Evolutionary conservation across 2,113 vertebrate species (phyloP), one percentile per base, ranked within the genome.

Genomic region (Bos javanicus): DNA sequence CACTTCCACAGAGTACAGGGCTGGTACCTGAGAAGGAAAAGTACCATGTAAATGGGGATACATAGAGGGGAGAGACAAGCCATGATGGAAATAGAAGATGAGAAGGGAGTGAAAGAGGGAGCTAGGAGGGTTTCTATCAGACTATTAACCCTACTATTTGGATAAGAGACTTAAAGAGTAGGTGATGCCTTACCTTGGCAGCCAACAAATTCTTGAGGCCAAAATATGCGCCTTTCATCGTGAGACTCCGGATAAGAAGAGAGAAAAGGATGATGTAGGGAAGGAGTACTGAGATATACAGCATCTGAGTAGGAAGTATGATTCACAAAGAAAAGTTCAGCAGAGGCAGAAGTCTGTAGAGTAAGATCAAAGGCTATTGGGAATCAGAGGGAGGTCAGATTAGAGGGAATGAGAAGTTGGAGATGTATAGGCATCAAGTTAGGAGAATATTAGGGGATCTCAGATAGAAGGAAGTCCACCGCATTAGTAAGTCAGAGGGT

Each of bases 221-320:
- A 60, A 99, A 99, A 8, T 43, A 57, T 0, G 99, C 99, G 2
- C 99, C 99, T 14, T 99, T 99, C 94, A 99, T 97, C 92, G 98
- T 64, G 23, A 99, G 97, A 12, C 99, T 99, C 92, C 98, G 97
- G 76, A 99, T 62, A 0, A 99, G 99, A 94, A 99, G 99, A 95
- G 99, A 99, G 62, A 99, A 95, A 46, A 99, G 98, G 52, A 99
- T 99, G 92, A 99, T 82, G 36, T 99, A 99, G 2, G 99, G 99
- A 92, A 99, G 99, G 59, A 95, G 6, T 2, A 97, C 88, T 5
- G 80, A 90, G 95, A 97, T 30, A 33, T 87, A 97, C 91, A 98
- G 62, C 84, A 96, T 88, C 97, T 97, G 71, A 59, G 48, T 33
- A 54, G 87, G 52, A 95, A 88, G 28, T 12, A 12, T 2, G 36